phyloP scores from a whole-genome alignment of 2,888 invertebrate genomes.

The Drosophila cyrtoloma region DNA sequence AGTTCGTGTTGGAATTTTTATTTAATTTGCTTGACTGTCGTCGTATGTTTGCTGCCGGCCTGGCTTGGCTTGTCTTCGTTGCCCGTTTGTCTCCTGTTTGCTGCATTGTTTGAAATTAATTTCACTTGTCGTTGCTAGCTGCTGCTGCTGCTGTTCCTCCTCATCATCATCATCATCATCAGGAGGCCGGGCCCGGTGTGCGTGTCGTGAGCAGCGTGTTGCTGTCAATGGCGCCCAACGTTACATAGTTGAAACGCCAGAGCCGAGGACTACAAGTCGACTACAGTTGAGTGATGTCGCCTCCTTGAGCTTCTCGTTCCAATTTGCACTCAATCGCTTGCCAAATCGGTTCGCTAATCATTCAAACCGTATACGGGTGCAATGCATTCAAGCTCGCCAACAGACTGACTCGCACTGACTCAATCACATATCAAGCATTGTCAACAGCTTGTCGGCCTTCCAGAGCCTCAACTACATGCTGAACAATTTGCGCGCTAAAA shows the following conservation, averaged over 20 bases:
- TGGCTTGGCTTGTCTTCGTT: conserved; percentile 6
- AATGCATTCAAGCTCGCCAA: conserved; percentile 45
- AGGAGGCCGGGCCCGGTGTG: conserved; percentile 28
- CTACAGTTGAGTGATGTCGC: conserved; percentile 41
- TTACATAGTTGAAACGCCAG: conserved; percentile 63
- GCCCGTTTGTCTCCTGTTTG: conserved; percentile 66
- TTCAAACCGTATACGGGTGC: conserved; percentile 44
- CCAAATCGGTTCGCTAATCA: conserved; percentile 79
- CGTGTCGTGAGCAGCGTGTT: conserved; percentile 64
- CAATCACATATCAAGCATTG: conserved; percentile 55
- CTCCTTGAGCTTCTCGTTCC: not conserved
- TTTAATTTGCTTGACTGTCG: conserved; percentile 73
- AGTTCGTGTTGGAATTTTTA: conserved; percentile 73
- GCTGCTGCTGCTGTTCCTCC: conserved; percentile 3
- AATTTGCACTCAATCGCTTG: conserved; percentile 60
- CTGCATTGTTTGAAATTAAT: conserved; percentile 81
- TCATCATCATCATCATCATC: not conserved
- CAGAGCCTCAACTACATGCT: not conserved
- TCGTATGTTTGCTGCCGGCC: conserved; percentile 43
- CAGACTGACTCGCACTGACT: conserved; percentile 56
- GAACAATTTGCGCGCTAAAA: not conserved
- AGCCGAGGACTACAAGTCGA: conserved; percentile 45
- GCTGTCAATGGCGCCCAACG: conserved; percentile 71
- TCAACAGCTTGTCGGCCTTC: conserved; percentile 49
- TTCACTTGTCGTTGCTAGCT: conserved; percentile 68